A percentile compares a stretch with the other conserved stretches of the same genome.
Conservation (phyloP, 2,888 invertebrate genomes). For the Agonopterix subpropinquella region DNA sequence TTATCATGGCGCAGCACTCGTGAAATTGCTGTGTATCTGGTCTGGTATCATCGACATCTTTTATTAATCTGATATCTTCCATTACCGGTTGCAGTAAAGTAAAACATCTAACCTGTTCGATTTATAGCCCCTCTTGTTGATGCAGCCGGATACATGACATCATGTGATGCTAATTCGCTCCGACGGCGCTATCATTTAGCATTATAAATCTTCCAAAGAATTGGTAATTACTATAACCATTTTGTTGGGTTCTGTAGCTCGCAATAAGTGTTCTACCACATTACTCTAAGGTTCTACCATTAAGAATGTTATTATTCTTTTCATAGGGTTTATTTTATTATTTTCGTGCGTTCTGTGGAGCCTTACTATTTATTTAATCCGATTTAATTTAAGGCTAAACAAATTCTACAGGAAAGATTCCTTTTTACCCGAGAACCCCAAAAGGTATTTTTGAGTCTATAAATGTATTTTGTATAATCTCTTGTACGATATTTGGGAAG, state of each 20-base stretch:
- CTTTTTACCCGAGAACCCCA: no score
- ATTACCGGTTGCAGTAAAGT: slow-evolving; percentile 59
- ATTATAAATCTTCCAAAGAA: slow-evolving; percentile 45
- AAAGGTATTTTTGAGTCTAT: no score
- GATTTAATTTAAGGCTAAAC: no score
- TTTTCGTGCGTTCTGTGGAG: no score
- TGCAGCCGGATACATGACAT: slow-evolving; percentile 64
- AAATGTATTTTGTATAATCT: no score
- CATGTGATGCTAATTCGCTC: slow-evolving; percentile 61
- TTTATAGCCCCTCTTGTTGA: slow-evolving; percentile 52
- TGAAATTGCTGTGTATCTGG: slow-evolving; percentile 64
- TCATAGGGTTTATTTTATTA: no score
- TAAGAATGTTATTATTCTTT: no score
- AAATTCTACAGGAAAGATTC: no score
- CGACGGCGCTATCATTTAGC: slow-evolving; percentile 47
- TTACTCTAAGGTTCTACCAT: slow-evolving; percentile 2
- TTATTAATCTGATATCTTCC: slow-evolving; percentile 63
- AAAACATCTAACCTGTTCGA: slow-evolving; percentile 55
- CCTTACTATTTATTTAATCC: no score
- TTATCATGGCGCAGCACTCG: slow-evolving; percentile 63
- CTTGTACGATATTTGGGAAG: no score
- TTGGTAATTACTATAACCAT: slow-evolving; percentile 25
- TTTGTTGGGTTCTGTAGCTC: no score
- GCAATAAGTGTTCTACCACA: slow-evolving; percentile 12
- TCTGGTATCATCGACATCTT: slow-evolving; percentile 60